A percentile compares a stretch with the other conserved stretches of the same genome.
Evolutionary conservation across 2,888 invertebrate genomes (phyloP).

Genomic region (Tyria jacobaeae): DNA sequence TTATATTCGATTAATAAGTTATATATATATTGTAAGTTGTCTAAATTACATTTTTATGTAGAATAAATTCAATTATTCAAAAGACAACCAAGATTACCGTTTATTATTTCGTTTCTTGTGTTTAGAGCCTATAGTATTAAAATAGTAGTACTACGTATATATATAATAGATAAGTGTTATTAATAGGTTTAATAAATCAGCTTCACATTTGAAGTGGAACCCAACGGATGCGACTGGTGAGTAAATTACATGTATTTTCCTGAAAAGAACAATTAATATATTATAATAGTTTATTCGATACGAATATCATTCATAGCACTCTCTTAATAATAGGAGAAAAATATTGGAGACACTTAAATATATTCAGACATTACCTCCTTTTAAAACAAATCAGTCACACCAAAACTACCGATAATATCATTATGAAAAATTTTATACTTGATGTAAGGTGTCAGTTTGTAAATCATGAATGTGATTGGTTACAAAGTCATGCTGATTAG

Average conservation of each 20-base stretch:
- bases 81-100: slow-evolving; percentile 30
- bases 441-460: slow-evolving; percentile 35
- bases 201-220: slow-evolving; percentile 61
- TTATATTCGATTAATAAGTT: slow-evolving; percentile 19
- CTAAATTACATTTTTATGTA: slow-evolving; percentile 35
- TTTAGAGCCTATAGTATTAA: slow-evolving; percentile 28
- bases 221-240: slow-evolving; percentile 61
- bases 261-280: slow-evolving; percentile 60
- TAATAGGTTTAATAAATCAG: slow-evolving; percentile 43
- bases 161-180: slow-evolving; percentile 38
- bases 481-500: slow-evolving; percentile 32
- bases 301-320: not conserved
- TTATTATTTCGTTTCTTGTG: slow-evolving; percentile 37
- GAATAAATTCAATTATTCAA: slow-evolving; percentile 45
- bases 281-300: slow-evolving; percentile 11
- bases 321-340: no score
- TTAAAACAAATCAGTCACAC: not conserved
- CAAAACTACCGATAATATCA: not conserved
- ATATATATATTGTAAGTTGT: slow-evolving; percentile 7
- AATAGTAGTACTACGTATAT: slow-evolving; percentile 25
- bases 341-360: not conserved
- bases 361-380: not conserved
- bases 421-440: slow-evolving; percentile 14
- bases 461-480: slow-evolving; percentile 20
- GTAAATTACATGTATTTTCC: slow-evolving; percentile 79